Percentiles rank a stretch among this genome's conserved stretches.
These are phyloP conservation scores for Perithous albicinctus DNA, from an alignment of 2,888 invertebrate genomes.

Conservation along the genomic window DNA sequence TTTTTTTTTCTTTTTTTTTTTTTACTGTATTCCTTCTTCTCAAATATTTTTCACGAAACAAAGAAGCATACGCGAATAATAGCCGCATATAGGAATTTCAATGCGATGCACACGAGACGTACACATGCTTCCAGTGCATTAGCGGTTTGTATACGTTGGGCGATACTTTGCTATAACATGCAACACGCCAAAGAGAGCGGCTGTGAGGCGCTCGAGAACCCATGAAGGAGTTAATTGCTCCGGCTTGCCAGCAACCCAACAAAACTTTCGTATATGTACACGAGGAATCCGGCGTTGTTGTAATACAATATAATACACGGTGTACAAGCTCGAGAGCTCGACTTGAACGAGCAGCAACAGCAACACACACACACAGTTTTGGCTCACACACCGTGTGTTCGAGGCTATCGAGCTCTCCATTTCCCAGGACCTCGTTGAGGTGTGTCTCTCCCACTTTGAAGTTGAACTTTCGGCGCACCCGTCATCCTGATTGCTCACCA, in stretches of 20 bases:
- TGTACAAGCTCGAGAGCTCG: not conserved
- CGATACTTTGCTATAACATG: not conserved
- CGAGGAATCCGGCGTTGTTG: slow-evolving; percentile 3
- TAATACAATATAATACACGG: slow-evolving; percentile 16
- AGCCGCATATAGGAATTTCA: slow-evolving; percentile 51
- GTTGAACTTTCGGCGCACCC: slow-evolving; percentile 33
- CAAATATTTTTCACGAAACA: slow-evolving; percentile 32
- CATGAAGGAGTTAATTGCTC: slow-evolving; percentile 31
- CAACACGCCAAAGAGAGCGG: slow-evolving; percentile 21
- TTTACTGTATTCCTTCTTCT: not conserved
- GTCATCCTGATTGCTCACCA: not conserved
- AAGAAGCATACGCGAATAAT: slow-evolving; percentile 33
- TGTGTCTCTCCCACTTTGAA: slow-evolving; percentile 9
- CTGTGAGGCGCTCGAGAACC: not conserved
- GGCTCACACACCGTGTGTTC: not conserved
- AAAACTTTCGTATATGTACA: slow-evolving; percentile 32
- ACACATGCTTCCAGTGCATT: slow-evolving; percentile 25
- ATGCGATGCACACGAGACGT: slow-evolving; percentile 26
- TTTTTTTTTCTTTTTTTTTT: too few relatives aligned
- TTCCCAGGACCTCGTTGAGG: slow-evolving; percentile 44
- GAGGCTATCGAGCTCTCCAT: not conserved
- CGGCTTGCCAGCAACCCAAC: slow-evolving; percentile 15
- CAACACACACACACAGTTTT: too few relatives aligned
- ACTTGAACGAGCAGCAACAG: too few relatives aligned
- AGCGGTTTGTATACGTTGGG: slow-evolving; percentile 26